Evolutionary conservation across 2,113 vertebrate species (phyloP), one percentile per base, ranked within the genome.

Genomic region (Promerops cafer): DNA sequence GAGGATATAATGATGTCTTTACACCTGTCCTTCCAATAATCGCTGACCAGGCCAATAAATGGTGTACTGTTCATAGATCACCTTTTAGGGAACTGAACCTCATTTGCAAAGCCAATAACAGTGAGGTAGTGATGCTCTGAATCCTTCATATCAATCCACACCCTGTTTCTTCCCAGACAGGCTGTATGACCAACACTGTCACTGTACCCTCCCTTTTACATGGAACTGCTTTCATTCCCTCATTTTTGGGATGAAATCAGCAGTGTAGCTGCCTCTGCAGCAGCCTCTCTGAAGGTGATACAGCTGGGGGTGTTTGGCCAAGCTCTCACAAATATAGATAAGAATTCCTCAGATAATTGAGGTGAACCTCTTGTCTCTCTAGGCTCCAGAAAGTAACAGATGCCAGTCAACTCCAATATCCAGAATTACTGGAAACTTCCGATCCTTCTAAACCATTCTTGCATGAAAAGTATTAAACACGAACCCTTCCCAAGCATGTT

Each of bases 311-410:
- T 10, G 33, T 45, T 60, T 60, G 31, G 31, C 37, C 84, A 60
- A 37, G 15, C 17, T 85, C 53, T 66, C 60, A 30, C 2, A 0
- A 93, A 40, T 7, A 40, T 0, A 40, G 22, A 45, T 7, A 19
- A 11, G 33, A 72, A 81, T 65, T 72, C 59, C 68, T 72, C 44
- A 26, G 19, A 9, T 68, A 74, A 19, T 53, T 87, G 57, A 37
- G 28, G 37, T 84, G 37, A 89, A 33, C 9, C 7, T 45, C 27
- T 40, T 21, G 15, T 10, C 56, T 71, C 49, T 57, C 54, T 12
- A 61, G 12, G 33, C 26, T 87, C 33, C 52, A 66, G 28, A 59
- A 85, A 68, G 26, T 6, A 85, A 11, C 33, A 65, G 37, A 20
- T 21, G 10, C 47, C 65, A 90, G 22, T 30, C 7, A 52, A 70